Evolutionary conservation across 2,113 vertebrate species (phyloP).

Genomic region (Megatriorchis doriae): DNA sequence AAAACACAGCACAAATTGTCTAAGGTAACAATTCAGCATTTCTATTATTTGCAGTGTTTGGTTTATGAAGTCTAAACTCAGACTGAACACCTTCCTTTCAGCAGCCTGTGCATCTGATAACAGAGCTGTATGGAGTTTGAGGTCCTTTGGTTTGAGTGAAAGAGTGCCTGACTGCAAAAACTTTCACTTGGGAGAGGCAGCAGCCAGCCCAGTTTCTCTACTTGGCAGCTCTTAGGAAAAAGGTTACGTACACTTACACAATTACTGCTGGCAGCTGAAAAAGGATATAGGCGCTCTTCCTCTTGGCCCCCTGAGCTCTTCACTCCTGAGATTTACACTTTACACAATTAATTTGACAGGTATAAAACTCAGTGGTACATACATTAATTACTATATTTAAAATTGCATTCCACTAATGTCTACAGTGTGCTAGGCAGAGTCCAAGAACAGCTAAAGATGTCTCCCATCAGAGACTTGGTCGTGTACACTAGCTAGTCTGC

Average conservation of each 20-base stretch:
- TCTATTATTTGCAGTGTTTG: background rate
- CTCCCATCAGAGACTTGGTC: background rate
- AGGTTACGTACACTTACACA: too few relatives aligned
- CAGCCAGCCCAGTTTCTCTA: background rate
- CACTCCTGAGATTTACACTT: background rate
- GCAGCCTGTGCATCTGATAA: background rate
- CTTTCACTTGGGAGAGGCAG: background rate
- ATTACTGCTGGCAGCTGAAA: background rate
- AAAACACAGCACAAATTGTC: background rate
- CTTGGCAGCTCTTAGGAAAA: background rate
- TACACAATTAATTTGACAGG: background rate
- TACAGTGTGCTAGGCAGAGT: background rate
- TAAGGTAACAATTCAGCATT: background rate
- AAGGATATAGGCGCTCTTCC: background rate
- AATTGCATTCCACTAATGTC: background rate
- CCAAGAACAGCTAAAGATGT: background rate
- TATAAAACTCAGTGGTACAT: background rate
- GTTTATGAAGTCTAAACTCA: background rate
- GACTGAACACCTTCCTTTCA: background rate
- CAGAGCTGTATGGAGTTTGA: background rate
- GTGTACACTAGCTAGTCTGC: background rate
- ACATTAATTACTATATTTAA: background rate
- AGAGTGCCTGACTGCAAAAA: accelerated
- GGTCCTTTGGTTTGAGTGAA: accelerated
- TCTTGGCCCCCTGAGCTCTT: background rate